A percentile compares a stretch with the other conserved stretches of the same genome.
Conservation (phyloP, 2,888 invertebrate species). For the Cantharis nigra region DNA sequence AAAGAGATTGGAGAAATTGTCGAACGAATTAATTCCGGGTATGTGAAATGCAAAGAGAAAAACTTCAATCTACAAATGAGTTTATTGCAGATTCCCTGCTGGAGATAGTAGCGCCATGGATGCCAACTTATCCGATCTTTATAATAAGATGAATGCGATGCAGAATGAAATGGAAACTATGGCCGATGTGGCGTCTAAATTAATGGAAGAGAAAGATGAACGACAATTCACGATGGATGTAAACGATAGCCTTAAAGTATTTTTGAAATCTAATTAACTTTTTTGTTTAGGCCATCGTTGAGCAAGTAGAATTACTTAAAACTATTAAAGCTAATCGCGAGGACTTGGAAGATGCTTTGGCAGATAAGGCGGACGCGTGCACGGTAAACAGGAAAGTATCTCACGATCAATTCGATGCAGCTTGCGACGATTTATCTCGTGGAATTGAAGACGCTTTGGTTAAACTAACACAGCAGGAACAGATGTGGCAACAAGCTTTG, state of each 20-base stretch:
- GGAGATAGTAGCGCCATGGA: slow-evolving; percentile 38
- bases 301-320: slow-evolving; percentile 69
- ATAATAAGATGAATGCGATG: slow-evolving; percentile 50
- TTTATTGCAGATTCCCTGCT: neutral
- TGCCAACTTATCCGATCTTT: slow-evolving; percentile 48
- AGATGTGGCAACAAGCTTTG: slow-evolving; percentile 67
- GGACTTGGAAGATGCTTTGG: slow-evolving; percentile 72
- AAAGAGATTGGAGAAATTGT: slow-evolving; percentile 50
- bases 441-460: slow-evolving; percentile 67
- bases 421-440: slow-evolving; percentile 68
- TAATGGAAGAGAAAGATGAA: slow-evolving; percentile 63
- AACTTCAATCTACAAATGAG: neutral
- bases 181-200: slow-evolving; percentile 50
- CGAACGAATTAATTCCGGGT: slow-evolving; percentile 42
- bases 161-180: slow-evolving; percentile 55
- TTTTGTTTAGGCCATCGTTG: slow-evolving; percentile 59
- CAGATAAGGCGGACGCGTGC: slow-evolving; percentile 74
- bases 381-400: slow-evolving; percentile 75
- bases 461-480: slow-evolving; percentile 67
- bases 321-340: slow-evolving; percentile 71
- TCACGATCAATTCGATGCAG: slow-evolving; percentile 71
- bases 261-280: neutral
- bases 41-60: neutral
- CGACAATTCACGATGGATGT: slow-evolving; percentile 62
- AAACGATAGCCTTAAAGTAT: slow-evolving; percentile 17